A percentile compares a stretch with the other conserved stretches of the same genome.
Conservation (phyloP, 2,888 invertebrate species). For the Drosophila borborema region DNA sequence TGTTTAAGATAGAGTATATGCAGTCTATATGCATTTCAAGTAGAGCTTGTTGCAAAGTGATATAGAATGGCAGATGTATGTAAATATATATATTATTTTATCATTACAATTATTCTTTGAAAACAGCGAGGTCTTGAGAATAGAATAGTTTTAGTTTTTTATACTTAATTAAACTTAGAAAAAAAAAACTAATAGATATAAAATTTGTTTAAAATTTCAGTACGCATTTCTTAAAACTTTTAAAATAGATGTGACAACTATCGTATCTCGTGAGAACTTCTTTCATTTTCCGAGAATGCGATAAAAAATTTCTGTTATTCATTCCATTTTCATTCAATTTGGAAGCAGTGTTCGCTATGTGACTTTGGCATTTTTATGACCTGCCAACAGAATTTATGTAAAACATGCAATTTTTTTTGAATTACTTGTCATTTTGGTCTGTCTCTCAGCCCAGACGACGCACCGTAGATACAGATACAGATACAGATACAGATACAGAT, state of each 20-base stretch:
- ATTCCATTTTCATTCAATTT: slow-evolving; percentile 6
- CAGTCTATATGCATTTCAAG: not conserved
- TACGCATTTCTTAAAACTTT: not conserved
- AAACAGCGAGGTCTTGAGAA: too few relatives aligned
- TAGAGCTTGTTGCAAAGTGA: not conserved
- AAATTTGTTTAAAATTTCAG: not conserved
- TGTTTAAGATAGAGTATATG: not conserved
- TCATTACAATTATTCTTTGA: too few relatives aligned
- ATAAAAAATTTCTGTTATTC: not conserved
- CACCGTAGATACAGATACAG: slow-evolving; percentile 40
- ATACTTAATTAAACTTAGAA: not conserved
- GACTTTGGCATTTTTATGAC: slow-evolving; percentile 46
- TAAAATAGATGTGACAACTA: not conserved
- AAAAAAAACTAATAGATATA: not conserved
- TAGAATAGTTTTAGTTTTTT: too few relatives aligned
- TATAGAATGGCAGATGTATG: not conserved
- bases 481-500: slow-evolving; percentile 42
- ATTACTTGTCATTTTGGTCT: slow-evolving; percentile 63
- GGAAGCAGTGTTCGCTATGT: slow-evolving; percentile 40
- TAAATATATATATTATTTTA: too few relatives aligned
- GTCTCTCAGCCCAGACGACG: slow-evolving; percentile 37
- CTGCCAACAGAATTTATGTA: slow-evolving; percentile 62
- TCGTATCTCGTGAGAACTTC: not conserved
- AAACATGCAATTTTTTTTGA: slow-evolving; percentile 75
- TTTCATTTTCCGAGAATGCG: not conserved